Evolutionary conservation across 1,140 invertebrate genomes (phyloP).

Genomic region (Apis cerana): DNA sequence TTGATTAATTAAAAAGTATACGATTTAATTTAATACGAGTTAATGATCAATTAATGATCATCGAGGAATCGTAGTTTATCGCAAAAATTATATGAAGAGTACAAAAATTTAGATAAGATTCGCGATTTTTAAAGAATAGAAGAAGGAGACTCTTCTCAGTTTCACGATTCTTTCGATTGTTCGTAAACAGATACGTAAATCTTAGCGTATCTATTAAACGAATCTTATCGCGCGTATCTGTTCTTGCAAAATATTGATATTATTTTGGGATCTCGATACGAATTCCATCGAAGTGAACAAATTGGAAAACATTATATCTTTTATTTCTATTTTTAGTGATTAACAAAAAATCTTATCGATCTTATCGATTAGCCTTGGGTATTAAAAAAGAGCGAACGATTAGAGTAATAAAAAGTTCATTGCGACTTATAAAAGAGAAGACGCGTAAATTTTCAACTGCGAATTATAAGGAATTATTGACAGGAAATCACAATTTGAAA

Average conservation of each 20-base stretch:
- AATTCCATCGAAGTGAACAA: not conserved
- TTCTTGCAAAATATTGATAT: not conserved
- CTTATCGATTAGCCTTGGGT: too few relatives aligned
- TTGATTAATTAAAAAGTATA: too few relatives aligned
- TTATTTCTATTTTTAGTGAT: too few relatives aligned
- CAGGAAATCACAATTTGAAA: conserved; percentile 52
- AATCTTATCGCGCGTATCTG: not conserved
- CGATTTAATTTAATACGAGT: too few relatives aligned
- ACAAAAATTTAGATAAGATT: too few relatives aligned
- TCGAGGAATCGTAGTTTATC: too few relatives aligned
- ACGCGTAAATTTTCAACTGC: conserved; percentile 17
- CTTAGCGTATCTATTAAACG: conserved; percentile 44
- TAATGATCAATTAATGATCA: too few relatives aligned
- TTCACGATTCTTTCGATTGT: conserved; percentile 15
- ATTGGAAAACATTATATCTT: not conserved
- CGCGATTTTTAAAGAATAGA: conserved; percentile 3
- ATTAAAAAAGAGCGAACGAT: too few relatives aligned
- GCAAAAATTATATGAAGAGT: too few relatives aligned
- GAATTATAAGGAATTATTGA: not conserved
- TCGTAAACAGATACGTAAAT: conserved; percentile 72
- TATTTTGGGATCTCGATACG: not conserved
- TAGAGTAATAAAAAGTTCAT: too few relatives aligned
- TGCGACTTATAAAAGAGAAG: too few relatives aligned
- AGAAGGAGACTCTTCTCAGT: not conserved
- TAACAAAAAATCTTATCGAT: too few relatives aligned